phyloP scores from a whole-genome alignment of 2,113 vertebrate genomes.

The Pterophyllum scalare region DNA sequence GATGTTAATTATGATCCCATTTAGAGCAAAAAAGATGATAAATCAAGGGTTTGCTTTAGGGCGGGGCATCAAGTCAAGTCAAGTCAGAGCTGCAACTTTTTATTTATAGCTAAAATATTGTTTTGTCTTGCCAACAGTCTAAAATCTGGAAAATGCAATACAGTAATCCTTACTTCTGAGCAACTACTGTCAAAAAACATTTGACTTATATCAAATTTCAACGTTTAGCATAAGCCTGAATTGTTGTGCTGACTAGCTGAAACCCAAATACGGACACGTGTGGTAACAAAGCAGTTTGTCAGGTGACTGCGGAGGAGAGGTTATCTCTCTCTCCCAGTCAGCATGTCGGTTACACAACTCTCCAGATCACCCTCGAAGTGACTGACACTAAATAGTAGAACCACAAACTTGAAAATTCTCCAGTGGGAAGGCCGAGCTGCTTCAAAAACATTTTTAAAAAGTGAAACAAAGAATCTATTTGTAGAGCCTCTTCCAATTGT shows the following conservation, averaged over 20 bases:
- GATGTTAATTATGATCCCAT: too few relatives aligned
- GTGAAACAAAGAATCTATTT: not conserved
- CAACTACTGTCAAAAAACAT: not conserved
- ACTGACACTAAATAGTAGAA: not conserved
- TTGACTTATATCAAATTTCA: not conserved
- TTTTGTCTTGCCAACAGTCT: not conserved
- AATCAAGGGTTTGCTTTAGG: too few relatives aligned
- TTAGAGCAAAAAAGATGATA: too few relatives aligned
- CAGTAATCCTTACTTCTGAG: too few relatives aligned
- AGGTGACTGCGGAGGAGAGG: not conserved
- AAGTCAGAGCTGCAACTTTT: not conserved
- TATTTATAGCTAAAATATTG: not conserved
- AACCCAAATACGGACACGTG: not conserved
- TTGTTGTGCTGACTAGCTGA: not conserved
- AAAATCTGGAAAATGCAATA: not conserved
- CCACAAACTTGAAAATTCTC: not conserved
- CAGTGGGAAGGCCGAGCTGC: not conserved
- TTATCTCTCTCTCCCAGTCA: not conserved
- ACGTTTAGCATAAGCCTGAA: not conserved
- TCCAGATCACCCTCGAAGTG: not conserved
- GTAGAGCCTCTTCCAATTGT: constrained; percentile 4
- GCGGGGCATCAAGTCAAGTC: too few relatives aligned
- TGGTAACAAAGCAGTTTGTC: not conserved
- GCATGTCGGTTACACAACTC: not conserved
- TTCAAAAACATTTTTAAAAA: not conserved